These are phyloP conservation scores for Cryptotis parvus DNA, from an alignment of 2,113 vertebrate species.

Conservation along the genomic window DNA sequence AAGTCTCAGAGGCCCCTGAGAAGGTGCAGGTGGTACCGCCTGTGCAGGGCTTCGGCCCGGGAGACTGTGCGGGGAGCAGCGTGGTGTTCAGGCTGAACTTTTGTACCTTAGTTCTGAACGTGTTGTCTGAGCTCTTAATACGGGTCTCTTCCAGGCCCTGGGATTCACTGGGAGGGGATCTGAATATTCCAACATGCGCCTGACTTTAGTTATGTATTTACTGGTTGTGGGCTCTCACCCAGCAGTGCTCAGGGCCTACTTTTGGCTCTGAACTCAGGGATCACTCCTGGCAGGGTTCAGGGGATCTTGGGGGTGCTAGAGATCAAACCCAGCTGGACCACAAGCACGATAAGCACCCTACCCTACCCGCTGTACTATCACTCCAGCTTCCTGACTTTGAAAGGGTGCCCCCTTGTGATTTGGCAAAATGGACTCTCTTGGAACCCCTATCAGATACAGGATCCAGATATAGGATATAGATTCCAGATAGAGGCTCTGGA, in stretches of 20 bases:
- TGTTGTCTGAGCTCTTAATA: neutral
- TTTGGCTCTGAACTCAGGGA: too few relatives aligned
- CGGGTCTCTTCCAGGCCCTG: neutral
- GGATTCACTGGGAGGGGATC: neutral
- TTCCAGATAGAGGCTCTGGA: too few relatives aligned
- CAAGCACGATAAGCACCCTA: too few relatives aligned
- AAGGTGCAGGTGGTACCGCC: neutral
- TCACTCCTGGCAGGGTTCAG: too few relatives aligned
- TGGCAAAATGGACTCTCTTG: neutral
- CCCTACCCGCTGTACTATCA: too few relatives aligned
- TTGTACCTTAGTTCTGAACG: neutral
- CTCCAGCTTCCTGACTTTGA: slow-evolving; percentile 22
- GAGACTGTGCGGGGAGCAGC: neutral
- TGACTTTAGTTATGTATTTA: too few relatives aligned
- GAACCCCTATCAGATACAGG: too few relatives aligned
- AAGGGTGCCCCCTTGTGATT: neutral
- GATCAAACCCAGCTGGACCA: too few relatives aligned
- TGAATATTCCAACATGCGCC: neutral
- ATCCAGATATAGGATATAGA: too few relatives aligned
- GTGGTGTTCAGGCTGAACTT: neutral
- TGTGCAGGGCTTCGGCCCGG: neutral
- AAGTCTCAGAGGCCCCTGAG: neutral
- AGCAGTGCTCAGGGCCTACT: too few relatives aligned
- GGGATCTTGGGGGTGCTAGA: too few relatives aligned
- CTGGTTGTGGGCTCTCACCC: too few relatives aligned